Percentiles rank a stretch among this genome's conserved stretches.
Evolutionary conservation across 2,113 vertebrate genomes (phyloP).

Genomic region (Montifringilla adamsi): DNA sequence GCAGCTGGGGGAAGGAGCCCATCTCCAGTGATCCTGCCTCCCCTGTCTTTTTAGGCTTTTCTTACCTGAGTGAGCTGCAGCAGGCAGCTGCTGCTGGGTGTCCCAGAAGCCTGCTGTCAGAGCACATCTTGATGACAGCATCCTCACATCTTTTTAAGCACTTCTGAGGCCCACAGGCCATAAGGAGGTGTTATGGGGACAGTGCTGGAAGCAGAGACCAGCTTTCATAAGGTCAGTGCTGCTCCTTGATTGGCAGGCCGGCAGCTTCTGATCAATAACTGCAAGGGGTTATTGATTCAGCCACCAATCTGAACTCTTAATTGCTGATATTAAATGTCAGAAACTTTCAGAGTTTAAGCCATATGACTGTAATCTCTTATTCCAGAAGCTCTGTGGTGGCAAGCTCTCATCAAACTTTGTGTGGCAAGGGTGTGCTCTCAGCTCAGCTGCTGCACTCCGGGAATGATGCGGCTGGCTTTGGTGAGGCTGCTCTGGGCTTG

Average conservation of each 20-base stretch:
- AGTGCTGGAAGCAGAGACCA: background rate
- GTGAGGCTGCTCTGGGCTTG: background rate
- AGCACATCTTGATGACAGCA: background rate
- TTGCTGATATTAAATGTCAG: slow-evolving; percentile 72
- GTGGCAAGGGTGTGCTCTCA: background rate
- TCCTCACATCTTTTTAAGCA: background rate
- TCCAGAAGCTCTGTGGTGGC: background rate
- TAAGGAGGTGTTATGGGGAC: background rate
- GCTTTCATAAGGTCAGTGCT: slow-evolving; percentile 2
- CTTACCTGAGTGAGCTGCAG: background rate
- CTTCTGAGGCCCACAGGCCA: background rate
- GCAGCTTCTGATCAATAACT: slow-evolving; percentile 60
- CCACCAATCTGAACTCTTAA: slow-evolving; percentile 64
- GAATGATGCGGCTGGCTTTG: background rate
- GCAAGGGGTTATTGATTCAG: slow-evolving; percentile 60
- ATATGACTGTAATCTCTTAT: slow-evolving; percentile 13
- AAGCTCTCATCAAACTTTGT: background rate
- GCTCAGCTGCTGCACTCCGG: background rate
- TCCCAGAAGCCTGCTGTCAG: background rate
- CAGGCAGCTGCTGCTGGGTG: background rate
- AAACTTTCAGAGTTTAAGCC: slow-evolving; percentile 30
- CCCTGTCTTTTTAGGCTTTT: background rate
- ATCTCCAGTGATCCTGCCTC: background rate
- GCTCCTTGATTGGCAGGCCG: slow-evolving; percentile 22
- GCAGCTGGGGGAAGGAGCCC: background rate